phyloP scores from a whole-genome alignment of 2,888 invertebrate genomes.

The Tiliacea aurago region DNA sequence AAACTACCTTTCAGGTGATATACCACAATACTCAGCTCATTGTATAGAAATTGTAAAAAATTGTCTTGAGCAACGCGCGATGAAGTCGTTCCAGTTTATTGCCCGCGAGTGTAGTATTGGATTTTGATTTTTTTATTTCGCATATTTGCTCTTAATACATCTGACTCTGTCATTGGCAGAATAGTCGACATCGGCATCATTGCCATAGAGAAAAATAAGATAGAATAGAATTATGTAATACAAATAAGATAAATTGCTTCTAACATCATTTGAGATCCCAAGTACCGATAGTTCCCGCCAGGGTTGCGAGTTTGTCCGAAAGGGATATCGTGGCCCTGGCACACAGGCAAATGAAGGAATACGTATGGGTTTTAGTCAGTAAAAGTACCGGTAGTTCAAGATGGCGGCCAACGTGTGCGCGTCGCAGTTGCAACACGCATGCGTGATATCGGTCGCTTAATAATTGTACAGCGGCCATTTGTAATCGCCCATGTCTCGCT shows the following conservation, averaged over 20 bases:
- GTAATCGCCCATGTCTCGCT: neutral
- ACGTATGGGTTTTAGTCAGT: too few species aligned
- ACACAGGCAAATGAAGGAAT: too few species aligned
- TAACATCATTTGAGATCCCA: neutral
- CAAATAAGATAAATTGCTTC: neutral
- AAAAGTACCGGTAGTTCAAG: too few species aligned
- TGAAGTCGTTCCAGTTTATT: too few species aligned
- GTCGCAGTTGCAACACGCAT: slow-evolving; percentile 13
- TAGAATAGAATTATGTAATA: neutral
- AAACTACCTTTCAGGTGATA: too few species aligned
- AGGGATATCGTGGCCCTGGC: too few species aligned
- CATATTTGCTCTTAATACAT: neutral
- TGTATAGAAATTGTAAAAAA: too few species aligned
- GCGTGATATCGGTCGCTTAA: neutral
- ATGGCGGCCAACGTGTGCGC: neutral
- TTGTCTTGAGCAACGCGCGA: too few species aligned
- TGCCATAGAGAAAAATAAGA: neutral
- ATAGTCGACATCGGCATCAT: neutral
- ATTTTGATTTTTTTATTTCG: neutral
- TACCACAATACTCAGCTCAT: too few species aligned
- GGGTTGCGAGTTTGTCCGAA: too few species aligned
- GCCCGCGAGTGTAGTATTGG: too few species aligned
- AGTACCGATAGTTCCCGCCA: too few species aligned
- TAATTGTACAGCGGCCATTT: neutral
- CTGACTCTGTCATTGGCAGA: neutral